Evolutionary conservation across 2,888 invertebrate species (phyloP).

Genomic region (Agrilus mali): DNA sequence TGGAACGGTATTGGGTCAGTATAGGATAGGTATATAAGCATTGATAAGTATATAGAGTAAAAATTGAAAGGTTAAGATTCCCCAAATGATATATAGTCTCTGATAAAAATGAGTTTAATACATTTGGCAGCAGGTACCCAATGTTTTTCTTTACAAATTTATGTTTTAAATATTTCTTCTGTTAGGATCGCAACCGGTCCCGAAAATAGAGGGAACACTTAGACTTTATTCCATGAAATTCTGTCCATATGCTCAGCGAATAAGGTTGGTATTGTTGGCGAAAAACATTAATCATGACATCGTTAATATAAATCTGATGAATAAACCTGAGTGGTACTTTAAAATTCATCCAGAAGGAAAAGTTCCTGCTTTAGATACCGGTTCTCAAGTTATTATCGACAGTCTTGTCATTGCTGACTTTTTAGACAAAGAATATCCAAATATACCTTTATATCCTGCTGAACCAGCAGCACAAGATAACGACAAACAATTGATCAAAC

Average conservation of each 20-base stretch:
- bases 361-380: slow-evolving; percentile 35
- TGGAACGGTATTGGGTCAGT: too few species aligned
- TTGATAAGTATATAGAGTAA: too few species aligned
- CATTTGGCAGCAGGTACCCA: slow-evolving; percentile 17
- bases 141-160: neutral
- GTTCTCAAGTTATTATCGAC: slow-evolving; percentile 37
- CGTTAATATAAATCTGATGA: slow-evolving; percentile 59
- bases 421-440: slow-evolving; percentile 41
- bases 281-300: slow-evolving; percentile 65
- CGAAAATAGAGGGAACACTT: slow-evolving; percentile 46
- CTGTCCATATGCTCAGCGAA: slow-evolving; percentile 71
- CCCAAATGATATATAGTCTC: neutral
- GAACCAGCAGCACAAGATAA: slow-evolving; percentile 28
- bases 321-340: slow-evolving; percentile 75
- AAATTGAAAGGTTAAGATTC: too few species aligned
- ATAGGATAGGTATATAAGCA: too few species aligned
- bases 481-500: slow-evolving; percentile 25
- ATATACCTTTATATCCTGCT: slow-evolving; percentile 36
- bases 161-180: neutral
- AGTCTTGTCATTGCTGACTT: slow-evolving; percentile 42
- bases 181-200: slow-evolving; percentile 54
- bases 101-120: slow-evolving; percentile 13
- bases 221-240: slow-evolving; percentile 75
- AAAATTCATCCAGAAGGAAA: slow-evolving; percentile 45
- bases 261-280: slow-evolving; percentile 58